Evolutionary conservation across 2,888 invertebrate species (phyloP).

Genomic region (Ischnus inquisitorius): DNA sequence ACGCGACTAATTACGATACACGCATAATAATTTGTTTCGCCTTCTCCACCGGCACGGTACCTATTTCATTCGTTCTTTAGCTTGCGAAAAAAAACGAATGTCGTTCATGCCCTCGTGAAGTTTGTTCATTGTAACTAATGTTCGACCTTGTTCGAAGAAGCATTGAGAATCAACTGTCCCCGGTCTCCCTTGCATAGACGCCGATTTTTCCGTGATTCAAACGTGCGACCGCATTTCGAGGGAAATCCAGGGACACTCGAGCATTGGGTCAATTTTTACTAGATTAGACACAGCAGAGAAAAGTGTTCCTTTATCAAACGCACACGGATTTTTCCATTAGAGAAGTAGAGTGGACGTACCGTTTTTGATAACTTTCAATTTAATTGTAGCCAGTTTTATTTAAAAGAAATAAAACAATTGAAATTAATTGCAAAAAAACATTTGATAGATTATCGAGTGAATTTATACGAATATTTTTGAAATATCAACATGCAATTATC

Average conservation of each 20-base stretch:
- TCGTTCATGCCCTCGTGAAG: not conserved
- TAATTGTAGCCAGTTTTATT: too few species aligned
- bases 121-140: constrained; percentile 17
- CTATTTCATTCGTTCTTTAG: not conserved
- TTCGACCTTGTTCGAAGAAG: constrained; percentile 25
- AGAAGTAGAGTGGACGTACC: too few species aligned
- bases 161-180: constrained; percentile 15
- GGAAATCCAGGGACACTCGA: constrained; percentile 60
- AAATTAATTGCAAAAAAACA: too few species aligned
- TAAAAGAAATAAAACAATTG: too few species aligned
- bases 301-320: too few species aligned
- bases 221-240: constrained; percentile 67
- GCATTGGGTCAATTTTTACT: constrained; percentile 41
- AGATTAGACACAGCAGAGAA: constrained; percentile 1
- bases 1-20: constrained; percentile 62
- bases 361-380: too few species aligned
- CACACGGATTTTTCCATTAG: too few species aligned
- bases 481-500: too few species aligned
- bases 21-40: constrained; percentile 64
- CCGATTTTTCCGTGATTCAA: constrained; percentile 44
- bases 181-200: constrained; percentile 31
- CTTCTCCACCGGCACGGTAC: not conserved
- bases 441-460: too few species aligned
- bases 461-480: too few species aligned
- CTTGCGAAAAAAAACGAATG: not conserved